Evolutionary conservation across 2,888 invertebrate genomes (phyloP), one percentile per base, ranked within the genome.

Genomic region (Lasiommata megera): DNA sequence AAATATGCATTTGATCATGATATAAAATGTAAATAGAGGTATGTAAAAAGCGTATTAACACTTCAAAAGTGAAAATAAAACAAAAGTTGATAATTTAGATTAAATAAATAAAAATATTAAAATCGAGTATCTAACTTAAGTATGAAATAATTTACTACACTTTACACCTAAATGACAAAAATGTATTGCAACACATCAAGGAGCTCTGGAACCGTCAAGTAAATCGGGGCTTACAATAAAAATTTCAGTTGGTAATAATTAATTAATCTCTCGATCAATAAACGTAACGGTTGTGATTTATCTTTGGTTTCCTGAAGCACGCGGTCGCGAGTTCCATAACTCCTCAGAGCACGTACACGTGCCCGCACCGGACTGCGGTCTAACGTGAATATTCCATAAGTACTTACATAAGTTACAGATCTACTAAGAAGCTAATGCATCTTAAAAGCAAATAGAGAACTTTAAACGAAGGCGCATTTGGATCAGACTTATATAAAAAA

Each of bases 351-450:
- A 65, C 67, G 67, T 67, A 68, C n/a, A n/a, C 69, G 63, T 62
- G 67, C 68, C 67, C 69, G 64, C 64, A 56, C 64, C 56, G 67
- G 68, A 68, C 79, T 71, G 76, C 75, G 66, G 61, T 68, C 77
- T 73, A 67, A 73, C 71, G 73, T 80, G 77, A 80, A 77, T 78
- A 81, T 75, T 79, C 78, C 77, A 81, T 90, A 89, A 89, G 89
- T 89, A 90, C 89, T 88, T 87, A 88, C 72, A 82, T 82, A 86
- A 84, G 83, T 87, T 88, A 87, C 88, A 89, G 89, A 89, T 90
- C 89, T 89, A 89, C 84, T 78, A 83, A 79, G 76, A 87, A 88
- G 87, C 85, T 80, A 82, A 81, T 80, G 79, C 77, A 79, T 79
- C 80, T 82, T 84, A 82, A 79, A 82, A 85, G 83, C 85, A 82